Conservation (phyloP, 2,113 vertebrate genomes). For the Etia nguti region DNA sequence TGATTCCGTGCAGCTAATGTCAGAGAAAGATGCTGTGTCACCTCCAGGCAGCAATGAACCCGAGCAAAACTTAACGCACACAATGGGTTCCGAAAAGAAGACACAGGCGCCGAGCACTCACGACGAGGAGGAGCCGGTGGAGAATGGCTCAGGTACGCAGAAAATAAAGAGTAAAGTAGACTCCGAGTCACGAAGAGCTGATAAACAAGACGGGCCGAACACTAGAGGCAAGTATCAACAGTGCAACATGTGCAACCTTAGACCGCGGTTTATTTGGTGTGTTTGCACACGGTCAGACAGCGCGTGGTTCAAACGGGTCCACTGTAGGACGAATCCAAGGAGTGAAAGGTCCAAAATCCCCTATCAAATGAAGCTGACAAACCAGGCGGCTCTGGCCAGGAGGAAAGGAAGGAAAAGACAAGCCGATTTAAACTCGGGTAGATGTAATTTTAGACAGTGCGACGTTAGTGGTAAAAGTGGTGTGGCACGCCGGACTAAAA, state of each 20-base stretch:
- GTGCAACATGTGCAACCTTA: not conserved
- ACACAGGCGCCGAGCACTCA: fast-evolving
- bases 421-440: not conserved
- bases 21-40: not conserved
- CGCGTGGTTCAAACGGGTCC: not conserved
- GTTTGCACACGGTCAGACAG: not conserved
- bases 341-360: not conserved
- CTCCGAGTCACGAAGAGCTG: not conserved
- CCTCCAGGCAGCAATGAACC: not conserved
- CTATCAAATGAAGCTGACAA: not conserved
- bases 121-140: not conserved
- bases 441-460: not conserved
- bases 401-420: no score
- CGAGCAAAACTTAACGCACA: not conserved
- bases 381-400: not conserved
- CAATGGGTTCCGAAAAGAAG: not conserved
- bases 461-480: not conserved
- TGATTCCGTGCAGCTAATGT: no score
- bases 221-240: not conserved
- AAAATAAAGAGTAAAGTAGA: not conserved
- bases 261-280: not conserved
- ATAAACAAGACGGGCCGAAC: not conserved
- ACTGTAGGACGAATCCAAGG: not conserved
- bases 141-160: not conserved
- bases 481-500: not conserved